Conservation (phyloP, 2,888 invertebrate species). For the Caenorhabditis zanzibari region DNA sequence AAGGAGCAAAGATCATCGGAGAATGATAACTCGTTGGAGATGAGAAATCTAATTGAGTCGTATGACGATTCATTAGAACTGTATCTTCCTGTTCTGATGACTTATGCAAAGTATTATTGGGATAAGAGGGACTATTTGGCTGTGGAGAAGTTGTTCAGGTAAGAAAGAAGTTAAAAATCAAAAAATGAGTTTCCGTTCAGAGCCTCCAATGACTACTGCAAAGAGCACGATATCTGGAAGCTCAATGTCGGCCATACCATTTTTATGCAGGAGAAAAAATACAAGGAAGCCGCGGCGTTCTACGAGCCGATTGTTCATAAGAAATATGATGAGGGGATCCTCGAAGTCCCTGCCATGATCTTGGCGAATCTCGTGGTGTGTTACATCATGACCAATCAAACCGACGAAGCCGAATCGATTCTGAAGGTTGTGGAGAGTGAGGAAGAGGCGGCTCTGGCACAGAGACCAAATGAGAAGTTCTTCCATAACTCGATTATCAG, state of each 20-base stretch:
- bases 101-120: conserved; percentile 98
- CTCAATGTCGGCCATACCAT: conserved; percentile 98
- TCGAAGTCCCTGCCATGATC: conserved; percentile 97
- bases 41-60: conserved; percentile 90
- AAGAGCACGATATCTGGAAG: conserved; percentile 97
- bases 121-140: conserved; percentile 95
- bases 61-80: conserved; percentile 92
- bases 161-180: not conserved
- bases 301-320: conserved; percentile 98
- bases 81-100: conserved; percentile 97
- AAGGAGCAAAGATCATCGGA: conserved; percentile 32
- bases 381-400: conserved; percentile 99
- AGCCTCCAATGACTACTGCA: conserved; percentile 91
- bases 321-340: conserved; percentile 90
- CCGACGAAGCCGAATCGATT: conserved; percentile 89
- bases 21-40: conserved; percentile 76
- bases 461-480: conserved; percentile 94
- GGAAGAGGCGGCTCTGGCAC: conserved; percentile 92
- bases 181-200: conserved; percentile 45
- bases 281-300: conserved; percentile 97
- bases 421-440: conserved; percentile 99
- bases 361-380: conserved; percentile 98
- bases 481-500: conserved; percentile 98
- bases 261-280: conserved; percentile 97
- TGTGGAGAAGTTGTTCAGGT: conserved; percentile 86